A percentile compares a stretch with the other conserved stretches of the same genome.
These are phyloP conservation scores for Pionites leucogaster DNA, from an alignment of 2,113 vertebrate genomes.

Conservation along the genomic window DNA sequence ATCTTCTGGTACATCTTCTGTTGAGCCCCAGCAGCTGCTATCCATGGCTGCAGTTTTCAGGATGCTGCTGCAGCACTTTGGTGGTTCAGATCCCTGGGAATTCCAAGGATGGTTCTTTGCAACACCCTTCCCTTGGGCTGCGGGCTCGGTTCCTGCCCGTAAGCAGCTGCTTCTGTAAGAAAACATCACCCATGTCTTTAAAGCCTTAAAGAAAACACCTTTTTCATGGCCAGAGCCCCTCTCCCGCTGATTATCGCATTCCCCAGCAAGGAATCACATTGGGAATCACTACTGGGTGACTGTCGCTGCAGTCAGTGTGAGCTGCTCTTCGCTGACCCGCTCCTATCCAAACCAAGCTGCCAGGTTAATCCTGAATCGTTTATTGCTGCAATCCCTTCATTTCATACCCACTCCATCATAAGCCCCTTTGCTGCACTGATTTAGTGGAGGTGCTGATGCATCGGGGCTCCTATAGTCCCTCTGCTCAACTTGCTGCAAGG, in stretches of 20 bases:
- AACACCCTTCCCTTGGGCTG: not conserved
- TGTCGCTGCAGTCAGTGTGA: fast-evolving
- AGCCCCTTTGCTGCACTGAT: not conserved
- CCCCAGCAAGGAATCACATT: fast-evolving
- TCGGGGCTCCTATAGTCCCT: not conserved
- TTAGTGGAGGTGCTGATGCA: not conserved
- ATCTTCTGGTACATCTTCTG: not conserved
- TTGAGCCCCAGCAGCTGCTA: not conserved
- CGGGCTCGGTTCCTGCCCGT: not conserved
- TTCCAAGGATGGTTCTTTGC: not conserved
- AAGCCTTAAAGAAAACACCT: not conserved
- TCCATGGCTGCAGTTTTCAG: not conserved
- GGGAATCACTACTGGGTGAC: fast-evolving
- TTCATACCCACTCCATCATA: fast-evolving
- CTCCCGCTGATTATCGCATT: fast-evolving
- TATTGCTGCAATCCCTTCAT: not conserved
- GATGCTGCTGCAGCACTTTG: not conserved
- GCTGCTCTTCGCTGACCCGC: not conserved
- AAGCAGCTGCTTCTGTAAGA: not conserved
- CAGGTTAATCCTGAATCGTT: not conserved
- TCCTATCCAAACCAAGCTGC: not conserved
- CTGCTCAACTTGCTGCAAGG: not conserved
- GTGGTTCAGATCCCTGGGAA: not conserved
- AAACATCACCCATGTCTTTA: not conserved
- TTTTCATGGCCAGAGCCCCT: not conserved